phyloP scores from a whole-genome alignment of 1,140 invertebrate species.

The Archivesica marissinica region DNA sequence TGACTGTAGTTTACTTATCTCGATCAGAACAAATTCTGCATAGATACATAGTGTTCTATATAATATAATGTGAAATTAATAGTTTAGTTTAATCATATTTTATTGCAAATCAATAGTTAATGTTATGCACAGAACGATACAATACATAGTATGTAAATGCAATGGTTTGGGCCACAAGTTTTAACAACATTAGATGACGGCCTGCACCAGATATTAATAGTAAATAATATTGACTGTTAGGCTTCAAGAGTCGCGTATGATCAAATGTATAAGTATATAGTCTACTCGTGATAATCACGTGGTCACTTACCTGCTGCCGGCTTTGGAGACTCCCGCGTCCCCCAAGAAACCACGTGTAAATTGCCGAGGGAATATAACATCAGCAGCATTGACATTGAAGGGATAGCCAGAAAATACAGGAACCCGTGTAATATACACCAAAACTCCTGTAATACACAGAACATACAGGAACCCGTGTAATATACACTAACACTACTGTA shows the following conservation, averaged over 20 bases:
- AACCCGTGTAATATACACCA: conserved; percentile 90
- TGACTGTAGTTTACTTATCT: too few species aligned
- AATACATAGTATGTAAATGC: too few species aligned
- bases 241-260: background rate
- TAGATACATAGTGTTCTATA: too few species aligned
- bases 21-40: too few species aligned
- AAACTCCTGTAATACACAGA: conserved; percentile 87
- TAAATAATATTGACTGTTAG: too few species aligned
- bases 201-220: too few species aligned
- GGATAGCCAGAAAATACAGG: conserved; percentile 96
- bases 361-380: conserved; percentile 96
- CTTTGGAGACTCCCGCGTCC: conserved; percentile 91
- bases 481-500: background rate
- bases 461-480: background rate
- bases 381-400: conserved; percentile 96
- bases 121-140: too few species aligned
- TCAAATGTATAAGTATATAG: background rate
- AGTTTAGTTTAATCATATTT: too few species aligned
- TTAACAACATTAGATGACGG: too few species aligned
- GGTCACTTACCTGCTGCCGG: conserved; percentile 30
- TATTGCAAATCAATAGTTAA: too few species aligned
- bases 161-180: too few species aligned
- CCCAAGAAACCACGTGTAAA: conserved; percentile 95
- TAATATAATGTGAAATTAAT: too few species aligned
- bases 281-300: background rate